Percentiles rank a stretch among this genome's conserved stretches.
phyloP scores from a whole-genome alignment of 2,797 vertebrate species.

The Eulemur coronatus region DNA sequence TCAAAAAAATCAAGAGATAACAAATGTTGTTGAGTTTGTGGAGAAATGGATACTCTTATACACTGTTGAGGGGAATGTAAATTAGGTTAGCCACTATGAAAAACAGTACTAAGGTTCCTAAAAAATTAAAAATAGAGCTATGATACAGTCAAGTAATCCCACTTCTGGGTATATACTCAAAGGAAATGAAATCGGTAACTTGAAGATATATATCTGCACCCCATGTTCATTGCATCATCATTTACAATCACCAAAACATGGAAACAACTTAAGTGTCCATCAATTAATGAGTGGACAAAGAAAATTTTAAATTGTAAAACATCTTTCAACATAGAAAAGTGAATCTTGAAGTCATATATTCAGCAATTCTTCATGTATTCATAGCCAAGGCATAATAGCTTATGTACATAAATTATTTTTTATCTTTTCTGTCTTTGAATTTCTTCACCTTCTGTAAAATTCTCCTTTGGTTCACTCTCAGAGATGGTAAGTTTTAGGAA shows the following conservation, averaged over 20 bases:
- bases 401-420: neutral
- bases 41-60: neutral
- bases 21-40: neutral
- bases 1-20: neutral
- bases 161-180: neutral
- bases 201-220: neutral
- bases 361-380: neutral
- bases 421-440: neutral
- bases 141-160: neutral
- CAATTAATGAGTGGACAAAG: too few species aligned
- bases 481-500: neutral
- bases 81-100: neutral
- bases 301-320: neutral
- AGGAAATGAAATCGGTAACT: neutral
- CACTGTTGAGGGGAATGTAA: neutral
- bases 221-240: neutral
- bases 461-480: neutral
- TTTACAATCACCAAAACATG: neutral
- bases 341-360: neutral
- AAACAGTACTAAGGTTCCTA: neutral
- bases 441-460: neutral
- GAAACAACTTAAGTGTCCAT: neutral
- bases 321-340: neutral
- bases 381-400: neutral
- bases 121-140: neutral